Percentiles rank a stretch among this genome's conserved stretches.
These are phyloP conservation scores for Dasyurus viverrinus DNA, from an alignment of 2,113 vertebrate species.

Conservation along the genomic window DNA sequence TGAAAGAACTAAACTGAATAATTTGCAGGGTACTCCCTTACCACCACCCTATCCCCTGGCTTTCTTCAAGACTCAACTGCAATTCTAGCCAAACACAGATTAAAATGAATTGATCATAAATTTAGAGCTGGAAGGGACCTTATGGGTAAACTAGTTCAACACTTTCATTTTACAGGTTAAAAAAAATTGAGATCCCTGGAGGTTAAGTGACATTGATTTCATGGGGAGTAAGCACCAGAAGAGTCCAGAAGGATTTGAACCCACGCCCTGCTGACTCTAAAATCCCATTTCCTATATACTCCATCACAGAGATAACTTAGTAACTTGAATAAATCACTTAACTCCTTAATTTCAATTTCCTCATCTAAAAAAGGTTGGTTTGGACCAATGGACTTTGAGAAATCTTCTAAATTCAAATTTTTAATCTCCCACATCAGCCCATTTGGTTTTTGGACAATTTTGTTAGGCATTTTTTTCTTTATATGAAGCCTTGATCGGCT, in stretches of 20 bases:
- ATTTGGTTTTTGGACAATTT: not conserved
- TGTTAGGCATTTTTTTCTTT: not conserved
- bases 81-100: not conserved
- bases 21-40: not conserved
- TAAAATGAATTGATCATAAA: not conserved
- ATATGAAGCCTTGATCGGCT: not conserved
- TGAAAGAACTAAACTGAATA: not conserved
- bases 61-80: not conserved
- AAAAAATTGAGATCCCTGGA: not conserved
- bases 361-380: not conserved
- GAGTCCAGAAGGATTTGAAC: not conserved
- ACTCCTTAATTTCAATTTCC: not conserved
- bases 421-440: not conserved
- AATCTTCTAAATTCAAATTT: not conserved
- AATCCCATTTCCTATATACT: not conserved
- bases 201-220: not conserved
- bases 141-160: not conserved
- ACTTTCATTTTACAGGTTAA: not conserved
- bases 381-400: not conserved
- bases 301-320: not conserved
- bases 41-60: not conserved
- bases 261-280: not conserved
- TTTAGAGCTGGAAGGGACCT: not conserved
- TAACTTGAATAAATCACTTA: not conserved
- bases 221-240: not conserved